Base-by-base conservation (phyloP, 2,797 vertebrate species). In the Arvicola amphibius region DNA sequence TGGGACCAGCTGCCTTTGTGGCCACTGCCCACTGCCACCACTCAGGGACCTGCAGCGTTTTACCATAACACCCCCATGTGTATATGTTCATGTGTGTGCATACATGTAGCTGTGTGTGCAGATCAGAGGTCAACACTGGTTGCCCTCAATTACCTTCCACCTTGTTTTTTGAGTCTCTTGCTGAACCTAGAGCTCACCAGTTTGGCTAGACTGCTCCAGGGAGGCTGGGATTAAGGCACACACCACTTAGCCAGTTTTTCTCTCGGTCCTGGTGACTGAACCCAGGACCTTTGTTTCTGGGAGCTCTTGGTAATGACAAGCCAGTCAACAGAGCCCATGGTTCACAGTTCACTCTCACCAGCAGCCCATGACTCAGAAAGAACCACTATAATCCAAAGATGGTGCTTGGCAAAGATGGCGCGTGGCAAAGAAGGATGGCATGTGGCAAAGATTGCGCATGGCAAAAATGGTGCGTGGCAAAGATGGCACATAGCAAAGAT, bases 301-400 rank as follows among this genome's bases (percentile, higher is more conserved):
- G 80, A 84, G 80, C 59, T 19, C n/a, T 23, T 43, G 6, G 61
- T 19, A 0, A 16, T 17, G 51, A 40, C 19, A 2, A 14, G 61
- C 16, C 13, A 0, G 37, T 56, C 53, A 34, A 53, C 19, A 37
- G 29, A 73, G 56, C 11, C 25, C 14, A 19, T 4, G 0, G 8
- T 17, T 48, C 37, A 46, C 27, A 3, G 34, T 34, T 19, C 3
- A 5, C 12, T 0, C 32, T 81, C 27, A 2, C 2, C 0, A 2
- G 56, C 27, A 63, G 56, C 37, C 56, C 53, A 59, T 21, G 12
- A 81, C 79, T n/a, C 53, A 3, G 59, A 40, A 40, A 43, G 16
- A 40, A 6, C 34, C 12, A 1, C 11, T 19, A 0, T 4, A 12
- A n/a, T 17, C 56, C 43, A 37, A 43, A 10, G 91, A 67, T 16